Evolutionary conservation across 1,140 invertebrate genomes (phyloP).

Genomic region (Elysia chlorotica): DNA sequence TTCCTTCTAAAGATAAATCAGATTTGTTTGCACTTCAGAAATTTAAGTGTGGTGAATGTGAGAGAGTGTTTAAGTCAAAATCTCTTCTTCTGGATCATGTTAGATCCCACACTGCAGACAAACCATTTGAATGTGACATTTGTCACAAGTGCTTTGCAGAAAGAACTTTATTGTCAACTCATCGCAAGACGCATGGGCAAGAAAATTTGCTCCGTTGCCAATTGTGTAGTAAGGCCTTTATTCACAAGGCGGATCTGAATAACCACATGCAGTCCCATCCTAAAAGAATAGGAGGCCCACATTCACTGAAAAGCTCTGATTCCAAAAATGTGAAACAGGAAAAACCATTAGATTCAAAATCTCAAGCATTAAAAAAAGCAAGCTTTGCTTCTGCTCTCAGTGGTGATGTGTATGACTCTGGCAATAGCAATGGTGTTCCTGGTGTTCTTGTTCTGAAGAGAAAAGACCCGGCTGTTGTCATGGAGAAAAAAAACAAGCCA

Average conservation of each 20-base stretch:
- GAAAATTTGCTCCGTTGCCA: conserved; percentile 16
- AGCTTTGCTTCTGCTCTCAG: conserved; percentile 11
- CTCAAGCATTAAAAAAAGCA: no score
- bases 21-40: no score
- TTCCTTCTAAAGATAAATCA: no score
- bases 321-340: no score
- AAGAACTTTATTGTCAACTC: conserved; percentile 11
- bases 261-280: conserved; percentile 20
- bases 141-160: conserved; percentile 23
- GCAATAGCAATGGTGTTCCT: background rate
- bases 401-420: background rate
- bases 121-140: conserved; percentile 24
- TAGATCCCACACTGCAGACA: conserved; percentile 11
- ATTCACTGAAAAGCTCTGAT: background rate
- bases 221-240: conserved; percentile 19
- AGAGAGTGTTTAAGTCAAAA: conserved; percentile 6
- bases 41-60: conserved; percentile 23
- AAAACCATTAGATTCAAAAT: no score
- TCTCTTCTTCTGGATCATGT: conserved; percentile 14
- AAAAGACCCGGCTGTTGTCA: no score
- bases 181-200: conserved; percentile 16
- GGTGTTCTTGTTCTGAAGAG: background rate
- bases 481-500: no score
- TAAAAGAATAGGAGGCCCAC: background rate
- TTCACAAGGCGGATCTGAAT: conserved; percentile 11